Evolutionary conservation across 2,888 invertebrate genomes (phyloP).

Genomic region (Germaria angustata): DNA sequence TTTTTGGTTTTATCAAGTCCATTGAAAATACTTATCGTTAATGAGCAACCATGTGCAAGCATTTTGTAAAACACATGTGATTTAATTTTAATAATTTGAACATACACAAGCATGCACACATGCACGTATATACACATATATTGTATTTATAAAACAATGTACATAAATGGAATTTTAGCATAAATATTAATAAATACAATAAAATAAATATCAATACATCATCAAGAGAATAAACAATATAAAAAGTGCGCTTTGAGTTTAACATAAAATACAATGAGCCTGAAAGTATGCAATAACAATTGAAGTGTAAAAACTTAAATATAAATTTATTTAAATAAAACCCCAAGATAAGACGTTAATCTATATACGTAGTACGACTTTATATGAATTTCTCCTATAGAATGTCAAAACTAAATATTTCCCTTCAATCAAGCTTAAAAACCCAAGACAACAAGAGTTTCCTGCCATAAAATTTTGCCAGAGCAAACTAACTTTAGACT

Average conservation of each 20-base stretch:
- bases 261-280: conserved; percentile 38
- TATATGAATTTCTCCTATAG: neutral
- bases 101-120: too few species aligned
- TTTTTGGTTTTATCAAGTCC: conserved; percentile 25
- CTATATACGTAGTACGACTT: neutral
- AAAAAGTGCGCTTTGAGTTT: neutral
- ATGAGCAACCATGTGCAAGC: conserved; percentile 11
- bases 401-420: conserved; percentile 18
- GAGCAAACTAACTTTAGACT: too few species aligned
- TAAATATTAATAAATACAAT: conserved; percentile 37
- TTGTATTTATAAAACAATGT: conserved; percentile 15
- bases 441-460: neutral
- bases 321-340: conserved; percentile 24
- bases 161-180: conserved; percentile 36
- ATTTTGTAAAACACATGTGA: neutral
- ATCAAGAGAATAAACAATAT: neutral
- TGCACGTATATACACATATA: too few species aligned
- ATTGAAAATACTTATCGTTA: conserved; percentile 26
- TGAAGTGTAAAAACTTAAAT: conserved; percentile 54
- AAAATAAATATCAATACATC: neutral
- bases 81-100: conserved; percentile 28
- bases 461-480: conserved; percentile 8
- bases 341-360: conserved; percentile 21
- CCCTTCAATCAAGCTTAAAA: conserved; percentile 15
- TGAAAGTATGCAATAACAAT: conserved; percentile 47